These are phyloP conservation scores for Drosophila histrio DNA, from an alignment of 2,888 invertebrate species.

Conservation along the genomic window DNA sequence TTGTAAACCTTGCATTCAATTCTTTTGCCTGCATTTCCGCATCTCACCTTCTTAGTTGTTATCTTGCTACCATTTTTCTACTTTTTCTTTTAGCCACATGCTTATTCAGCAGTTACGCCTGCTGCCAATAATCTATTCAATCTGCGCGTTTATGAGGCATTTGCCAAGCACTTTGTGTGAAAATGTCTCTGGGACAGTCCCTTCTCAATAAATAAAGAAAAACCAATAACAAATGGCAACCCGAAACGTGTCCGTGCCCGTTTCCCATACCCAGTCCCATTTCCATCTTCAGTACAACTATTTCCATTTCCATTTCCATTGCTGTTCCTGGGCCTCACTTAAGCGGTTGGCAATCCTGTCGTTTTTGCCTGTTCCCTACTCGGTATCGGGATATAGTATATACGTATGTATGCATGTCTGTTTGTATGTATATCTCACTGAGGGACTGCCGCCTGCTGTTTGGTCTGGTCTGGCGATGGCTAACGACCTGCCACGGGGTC, in stretches of 20 bases:
- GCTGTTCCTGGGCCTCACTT: slow-evolving; percentile 7
- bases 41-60: background rate
- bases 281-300: background rate
- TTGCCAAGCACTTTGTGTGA: slow-evolving; percentile 50
- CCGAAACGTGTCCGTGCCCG: slow-evolving; percentile 36
- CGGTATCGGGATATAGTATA: slow-evolving; percentile 5
- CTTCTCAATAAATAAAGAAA: slow-evolving; percentile 29
- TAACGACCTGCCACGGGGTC: slow-evolving; percentile 62
- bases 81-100: slow-evolving; percentile 4
- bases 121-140: slow-evolving; percentile 49
- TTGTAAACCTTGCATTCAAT: background rate
- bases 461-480: slow-evolving; percentile 38
- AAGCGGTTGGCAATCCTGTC: slow-evolving; percentile 43
- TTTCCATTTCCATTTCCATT: background rate
- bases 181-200: slow-evolving; percentile 27
- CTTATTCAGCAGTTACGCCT: slow-evolving; percentile 19
- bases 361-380: slow-evolving; percentile 15
- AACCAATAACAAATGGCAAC: slow-evolving; percentile 10
- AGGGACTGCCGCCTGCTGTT: slow-evolving; percentile 64
- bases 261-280: background rate
- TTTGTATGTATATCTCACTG: slow-evolving; percentile 8
- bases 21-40: background rate
- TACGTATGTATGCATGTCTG: background rate
- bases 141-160: slow-evolving; percentile 48
- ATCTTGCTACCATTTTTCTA: background rate